A percentile compares a stretch with the other conserved stretches of the same genome.
Conservation (phyloP, 2,888 invertebrate genomes). For the Lomographa bimaculata region DNA sequence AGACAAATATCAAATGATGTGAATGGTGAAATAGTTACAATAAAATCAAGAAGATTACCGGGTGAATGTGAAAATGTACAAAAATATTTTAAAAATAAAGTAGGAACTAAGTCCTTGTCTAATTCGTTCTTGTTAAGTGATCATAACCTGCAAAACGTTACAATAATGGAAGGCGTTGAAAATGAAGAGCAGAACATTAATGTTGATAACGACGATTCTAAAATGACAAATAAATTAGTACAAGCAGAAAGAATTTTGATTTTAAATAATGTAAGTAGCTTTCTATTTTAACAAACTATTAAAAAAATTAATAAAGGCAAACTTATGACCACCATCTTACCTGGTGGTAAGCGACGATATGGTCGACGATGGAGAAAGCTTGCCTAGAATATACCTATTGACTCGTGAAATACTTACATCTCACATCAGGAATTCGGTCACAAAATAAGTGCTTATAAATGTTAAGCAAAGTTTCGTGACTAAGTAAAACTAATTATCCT, state of each 20-base stretch:
- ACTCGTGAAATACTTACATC: too few species aligned
- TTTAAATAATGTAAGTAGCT: constrained; percentile 42
- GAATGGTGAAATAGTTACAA: constrained; percentile 32
- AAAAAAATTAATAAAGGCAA: constrained; percentile 3
- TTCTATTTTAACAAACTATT: too few species aligned
- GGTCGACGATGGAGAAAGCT: too few species aligned
- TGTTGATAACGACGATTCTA: too few species aligned
- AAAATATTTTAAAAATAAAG: constrained; percentile 17
- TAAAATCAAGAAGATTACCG: constrained; percentile 40
- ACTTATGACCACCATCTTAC: too few species aligned
- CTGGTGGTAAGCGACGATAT: too few species aligned
- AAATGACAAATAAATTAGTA: constrained; percentile 36
- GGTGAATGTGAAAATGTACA: constrained; percentile 40
- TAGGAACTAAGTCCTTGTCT: constrained; percentile 11
- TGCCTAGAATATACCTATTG: too few species aligned
- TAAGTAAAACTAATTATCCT: too few species aligned
- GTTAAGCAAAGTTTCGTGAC: too few species aligned
- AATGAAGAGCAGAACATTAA: too few species aligned
- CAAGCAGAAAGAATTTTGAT: constrained; percentile 35
- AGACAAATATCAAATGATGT: constrained; percentile 39
- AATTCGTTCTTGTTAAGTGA: constrained; percentile 4
- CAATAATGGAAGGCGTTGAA: constrained; percentile 29
- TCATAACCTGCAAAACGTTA: constrained; percentile 16
- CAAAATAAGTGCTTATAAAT: too few species aligned
- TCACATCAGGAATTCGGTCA: too few species aligned